Base-by-base conservation (phyloP, 2,113 vertebrate genomes). In the Lutjanus erythropterus region DNA sequence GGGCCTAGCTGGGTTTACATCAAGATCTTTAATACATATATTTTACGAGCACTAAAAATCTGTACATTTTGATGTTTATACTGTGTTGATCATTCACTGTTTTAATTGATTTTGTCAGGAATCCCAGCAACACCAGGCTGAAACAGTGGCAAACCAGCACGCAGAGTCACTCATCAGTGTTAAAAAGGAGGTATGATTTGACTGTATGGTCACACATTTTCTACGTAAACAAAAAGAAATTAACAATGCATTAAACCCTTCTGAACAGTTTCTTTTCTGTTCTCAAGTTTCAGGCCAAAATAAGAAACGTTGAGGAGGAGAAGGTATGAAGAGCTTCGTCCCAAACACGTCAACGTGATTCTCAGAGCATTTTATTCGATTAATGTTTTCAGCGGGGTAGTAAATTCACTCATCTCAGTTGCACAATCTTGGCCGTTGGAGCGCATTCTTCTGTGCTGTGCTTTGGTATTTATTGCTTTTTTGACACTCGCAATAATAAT, bases 101-200 rank as follows among this genome's bases (percentile, higher is more conserved):
- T 56, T 55, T 71, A 9, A 23, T 58, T 25, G 0, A 0, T 64
- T 72, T 5, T 18, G n/a, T 41, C 80, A 94, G 90, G 88, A 92
- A 42, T 87, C 88, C 0, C 72, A 91, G 3, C 84, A 91, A n/a
- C 67, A 60, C 93, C 93, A 96, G 82, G 91, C 70, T 1, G 93
- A 96, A 78, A 91, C 85, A 0, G 71, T 94, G 88, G 62, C 90
- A 31, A 95, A 95, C 11, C 95, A 97, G 80, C 96, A 96, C 78
- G 89, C 92, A 39, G 96, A 97, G 91, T 93, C 96, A 0, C 81
- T 97, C 81, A 60, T 83, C 81, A 81, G 76, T 76, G 90, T 96
- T 25, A 97, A 96, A 92, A 98, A 97, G 56, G 96, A 98, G 97
- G 98, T 98, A 87, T 9, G 67, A 65, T 37, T 72, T 42, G n/a